Conservation (phyloP, 2,113 vertebrate genomes). For the Otus sunia region DNA sequence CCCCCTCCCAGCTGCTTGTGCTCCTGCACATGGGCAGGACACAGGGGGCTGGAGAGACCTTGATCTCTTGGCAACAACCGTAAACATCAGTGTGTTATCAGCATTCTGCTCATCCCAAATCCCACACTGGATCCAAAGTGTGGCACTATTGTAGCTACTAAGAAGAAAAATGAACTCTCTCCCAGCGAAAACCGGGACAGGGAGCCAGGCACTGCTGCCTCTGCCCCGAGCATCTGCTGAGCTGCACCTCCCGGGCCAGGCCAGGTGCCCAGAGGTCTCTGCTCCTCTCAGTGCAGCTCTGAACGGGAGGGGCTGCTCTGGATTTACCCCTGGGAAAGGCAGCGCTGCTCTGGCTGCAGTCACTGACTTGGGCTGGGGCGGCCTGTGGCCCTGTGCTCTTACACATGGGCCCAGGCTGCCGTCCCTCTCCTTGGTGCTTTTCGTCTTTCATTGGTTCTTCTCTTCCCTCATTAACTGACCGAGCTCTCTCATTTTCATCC, state of each 20-base stretch:
- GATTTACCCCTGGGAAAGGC: background rate
- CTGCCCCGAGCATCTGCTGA: background rate
- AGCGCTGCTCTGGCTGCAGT: background rate
- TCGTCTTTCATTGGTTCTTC: background rate
- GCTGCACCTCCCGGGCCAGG: fast-evolving
- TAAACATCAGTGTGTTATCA: too few relatives aligned
- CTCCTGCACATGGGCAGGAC: too few relatives aligned
- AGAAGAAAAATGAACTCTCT: too few relatives aligned
- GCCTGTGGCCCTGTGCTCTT: background rate
- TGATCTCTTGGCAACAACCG: too few relatives aligned
- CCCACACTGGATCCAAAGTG: too few relatives aligned
- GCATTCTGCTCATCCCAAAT: too few relatives aligned
- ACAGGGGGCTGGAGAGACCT: too few relatives aligned
- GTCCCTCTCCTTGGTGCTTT: background rate
- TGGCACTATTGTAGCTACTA: too few relatives aligned
- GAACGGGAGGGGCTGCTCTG: background rate
- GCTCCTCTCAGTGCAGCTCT: background rate
- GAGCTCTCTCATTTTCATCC: background rate
- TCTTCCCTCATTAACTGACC: background rate
- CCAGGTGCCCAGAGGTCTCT: background rate
- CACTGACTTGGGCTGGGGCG: background rate
- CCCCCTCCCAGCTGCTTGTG: too few relatives aligned
- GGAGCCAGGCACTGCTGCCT: background rate
- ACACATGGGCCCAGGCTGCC: background rate
- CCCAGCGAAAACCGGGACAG: too few relatives aligned